Evolutionary conservation across 2,113 vertebrate species (phyloP).

Genomic region (Pelecanus crispus): DNA sequence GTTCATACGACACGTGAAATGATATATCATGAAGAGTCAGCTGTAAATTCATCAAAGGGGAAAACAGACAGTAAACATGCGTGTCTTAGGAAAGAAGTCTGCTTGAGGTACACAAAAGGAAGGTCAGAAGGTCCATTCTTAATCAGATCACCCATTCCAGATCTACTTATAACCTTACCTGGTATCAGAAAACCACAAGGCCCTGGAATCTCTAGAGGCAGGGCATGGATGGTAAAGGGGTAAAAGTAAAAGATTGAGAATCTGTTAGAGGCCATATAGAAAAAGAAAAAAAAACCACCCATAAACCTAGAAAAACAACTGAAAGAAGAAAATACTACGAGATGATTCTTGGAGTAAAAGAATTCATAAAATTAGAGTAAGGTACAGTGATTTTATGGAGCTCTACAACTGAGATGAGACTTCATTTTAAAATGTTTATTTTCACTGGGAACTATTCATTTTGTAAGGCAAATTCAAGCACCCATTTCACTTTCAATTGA

Average conservation of each 20-base stretch:
- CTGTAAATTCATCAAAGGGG: constrained; percentile 4
- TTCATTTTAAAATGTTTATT: not conserved
- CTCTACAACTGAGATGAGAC: not conserved
- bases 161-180: constrained; percentile 83
- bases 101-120: constrained; percentile 29
- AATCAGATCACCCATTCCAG: constrained; percentile 18
- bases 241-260: constrained; percentile 68
- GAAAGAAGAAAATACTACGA: not conserved
- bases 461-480: not conserved
- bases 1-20: not conserved
- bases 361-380: not conserved
- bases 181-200: constrained; percentile 90
- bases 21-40: not conserved
- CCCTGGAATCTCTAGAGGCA: constrained; percentile 85
- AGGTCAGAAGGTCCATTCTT: constrained; percentile 52
- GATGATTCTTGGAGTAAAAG: not conserved
- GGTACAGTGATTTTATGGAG: not conserved
- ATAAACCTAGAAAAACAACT: not conserved
- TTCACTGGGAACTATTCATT: not conserved
- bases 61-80: not conserved
- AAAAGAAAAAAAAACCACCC: not conserved
- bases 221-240: constrained; percentile 72
- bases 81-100: not conserved
- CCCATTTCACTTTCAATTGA: not conserved
- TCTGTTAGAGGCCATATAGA: constrained; percentile 50